A percentile compares a stretch with the other conserved stretches of the same genome.
These are phyloP conservation scores for Drosophila neotestacea DNA, from an alignment of 2,888 invertebrate species.

Conservation along the genomic window DNA sequence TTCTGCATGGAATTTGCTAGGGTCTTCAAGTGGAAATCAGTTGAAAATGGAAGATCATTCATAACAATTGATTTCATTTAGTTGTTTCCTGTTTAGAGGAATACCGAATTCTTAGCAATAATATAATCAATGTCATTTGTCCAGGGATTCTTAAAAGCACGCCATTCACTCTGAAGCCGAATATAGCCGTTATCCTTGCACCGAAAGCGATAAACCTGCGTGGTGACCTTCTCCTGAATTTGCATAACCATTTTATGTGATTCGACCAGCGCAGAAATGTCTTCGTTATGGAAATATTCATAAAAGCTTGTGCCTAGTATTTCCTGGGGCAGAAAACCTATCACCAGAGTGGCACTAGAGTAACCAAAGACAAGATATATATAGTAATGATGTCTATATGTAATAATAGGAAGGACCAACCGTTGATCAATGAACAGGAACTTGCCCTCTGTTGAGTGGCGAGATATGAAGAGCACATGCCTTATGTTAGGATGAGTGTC, in stretches of 20 bases:
- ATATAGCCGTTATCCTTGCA: conserved; percentile 91
- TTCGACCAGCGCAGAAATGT: conserved; percentile 92
- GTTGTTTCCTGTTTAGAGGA: conserved; percentile 86
- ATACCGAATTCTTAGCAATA: conserved; percentile 93
- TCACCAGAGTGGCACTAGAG: conserved; percentile 91
- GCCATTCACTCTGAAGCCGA: conserved; percentile 93
- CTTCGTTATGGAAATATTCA: conserved; percentile 94
- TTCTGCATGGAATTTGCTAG: neutral
- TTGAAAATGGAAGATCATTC: conserved; percentile 18
- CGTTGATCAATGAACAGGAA: conserved; percentile 97
- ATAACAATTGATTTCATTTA: neutral
- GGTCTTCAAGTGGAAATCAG: conserved; percentile 5
- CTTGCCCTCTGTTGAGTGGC: conserved; percentile 96
- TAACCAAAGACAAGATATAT: neutral
- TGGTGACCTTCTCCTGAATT: conserved; percentile 87
- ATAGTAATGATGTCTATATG: too few species aligned
- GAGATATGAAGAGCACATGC: conserved; percentile 91
- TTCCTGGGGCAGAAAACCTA: conserved; percentile 97
- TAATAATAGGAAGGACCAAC: conserved; percentile 84
- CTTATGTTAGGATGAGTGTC: conserved; percentile 86
- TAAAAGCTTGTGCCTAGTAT: conserved; percentile 96
- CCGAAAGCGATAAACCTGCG: conserved; percentile 92
- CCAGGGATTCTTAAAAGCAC: conserved; percentile 97
- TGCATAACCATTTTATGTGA: conserved; percentile 93
- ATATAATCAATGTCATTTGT: conserved; percentile 97